Evolutionary conservation across 2,888 invertebrate species (phyloP), one percentile per base, ranked within the genome.

Genomic region (Hyppa rectilinea): DNA sequence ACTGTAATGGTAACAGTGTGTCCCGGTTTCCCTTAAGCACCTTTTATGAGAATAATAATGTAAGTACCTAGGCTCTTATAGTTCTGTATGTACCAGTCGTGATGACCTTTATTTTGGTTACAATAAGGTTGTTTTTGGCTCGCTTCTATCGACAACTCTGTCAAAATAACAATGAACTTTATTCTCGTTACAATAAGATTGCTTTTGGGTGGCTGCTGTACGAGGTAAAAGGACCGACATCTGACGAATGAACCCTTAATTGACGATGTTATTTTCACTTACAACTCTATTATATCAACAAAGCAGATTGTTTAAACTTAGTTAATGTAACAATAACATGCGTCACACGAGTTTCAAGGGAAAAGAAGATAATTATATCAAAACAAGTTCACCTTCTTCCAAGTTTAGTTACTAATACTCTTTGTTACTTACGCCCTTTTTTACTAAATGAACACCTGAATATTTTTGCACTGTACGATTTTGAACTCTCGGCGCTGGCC

Each of bases 341-440:
- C 69, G 75, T 59, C 69, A 75, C 76, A 75, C 9, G 36, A 31
- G 20, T 59, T 58, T 68, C 29, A 67, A 68, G 75, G 61, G 56
- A 52, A 61, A 75, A 75, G 61, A 68, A 75, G 75, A 62, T 62
- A 61, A 52, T 67, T 52, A 61, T 52, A 75, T n/a, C 47, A 61
- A 61, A 66, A 26, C 36, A 66, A 52, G 12, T n/a, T 0, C 2
- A 17, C n/a, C n/a, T 45, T 52, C 17, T 31, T 56, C 45, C 12
- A 14, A 7, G 26, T 45, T 43, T 26, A 68, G 58, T 63, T 36
- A 62, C 43, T 1, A 23, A 17, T 9, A 43, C 5, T 31, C n/a
- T 1, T 12, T 7, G 14, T 34, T 2, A 34, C 4, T 7, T 31
- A n/a, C 4, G 5, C 5, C 5, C n/a, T 12, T 31, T 55, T 55